Percentiles rank a stretch among this genome's conserved stretches.
phyloP scores from a whole-genome alignment of 1,140 invertebrate genomes.

The Wiebesia pumilae region DNA sequence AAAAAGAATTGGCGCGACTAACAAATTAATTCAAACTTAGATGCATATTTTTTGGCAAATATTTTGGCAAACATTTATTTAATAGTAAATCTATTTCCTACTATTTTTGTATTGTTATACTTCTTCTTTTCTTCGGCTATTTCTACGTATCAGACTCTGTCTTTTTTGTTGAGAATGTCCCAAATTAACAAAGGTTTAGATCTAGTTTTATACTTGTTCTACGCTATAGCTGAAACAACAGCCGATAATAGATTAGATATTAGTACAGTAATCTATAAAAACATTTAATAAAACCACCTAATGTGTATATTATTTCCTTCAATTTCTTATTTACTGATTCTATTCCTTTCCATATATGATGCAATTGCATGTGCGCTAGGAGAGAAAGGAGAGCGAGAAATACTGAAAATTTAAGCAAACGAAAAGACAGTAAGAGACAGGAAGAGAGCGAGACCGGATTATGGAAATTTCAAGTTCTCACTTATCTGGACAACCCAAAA shows the following conservation, averaged over 20 bases:
- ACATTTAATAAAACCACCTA: too few relatives aligned
- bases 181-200: background rate
- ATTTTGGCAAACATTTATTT: background rate
- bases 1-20: too few relatives aligned
- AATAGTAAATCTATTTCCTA: slow-evolving; percentile 15
- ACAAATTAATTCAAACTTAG: background rate
- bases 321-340: too few relatives aligned
- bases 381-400: too few relatives aligned
- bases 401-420: background rate
- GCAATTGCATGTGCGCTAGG: too few relatives aligned
- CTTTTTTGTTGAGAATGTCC: background rate
- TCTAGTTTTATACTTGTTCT: slow-evolving; percentile 6
- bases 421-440: background rate
- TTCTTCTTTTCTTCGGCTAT: background rate
- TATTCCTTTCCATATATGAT: too few relatives aligned
- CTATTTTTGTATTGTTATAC: background rate
- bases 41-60: background rate
- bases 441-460: slow-evolving; percentile 38
- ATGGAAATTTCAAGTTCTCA: slow-evolving; percentile 45
- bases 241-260: background rate
- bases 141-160: slow-evolving; percentile 2
- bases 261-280: too few relatives aligned
- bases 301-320: too few relatives aligned
- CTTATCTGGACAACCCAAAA: slow-evolving; percentile 22
- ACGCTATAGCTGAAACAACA: background rate